Base-by-base conservation (phyloP, 2,888 invertebrate species). In the Cinara cedri region DNA sequence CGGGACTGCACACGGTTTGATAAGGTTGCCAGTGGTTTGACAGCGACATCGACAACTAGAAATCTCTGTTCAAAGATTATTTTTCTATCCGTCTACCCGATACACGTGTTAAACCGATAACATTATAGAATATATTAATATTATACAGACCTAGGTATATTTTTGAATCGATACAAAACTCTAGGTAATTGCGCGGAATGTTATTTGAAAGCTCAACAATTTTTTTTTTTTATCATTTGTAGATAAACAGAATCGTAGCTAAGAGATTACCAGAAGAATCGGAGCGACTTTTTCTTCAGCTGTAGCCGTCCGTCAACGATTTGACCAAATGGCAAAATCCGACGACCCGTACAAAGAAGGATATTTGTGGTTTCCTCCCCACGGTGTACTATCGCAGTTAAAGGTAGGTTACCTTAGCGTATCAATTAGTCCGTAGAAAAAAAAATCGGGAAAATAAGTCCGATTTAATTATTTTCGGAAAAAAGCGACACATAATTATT, bases 321-420 rank as follows among this genome's bases (percentile, higher is more conserved):
- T 13, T 10, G n/a, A 26, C 9, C 55, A 44, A 42, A 82, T 82
- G 82, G 65, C 72, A 42, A 80, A 66, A 19, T 62, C 54, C n/a
- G 84, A 84, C 80, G 84, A 82, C 70, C 83, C 84, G 44, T 82
- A 83, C 42, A 85, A 84, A 82, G 83, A 85, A 83, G 94, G 94
- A 85, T 90, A 89, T 88, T 89, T 94, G 84, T 88, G 92, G 85
- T 89, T 94, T 86, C 93, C 93, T 85, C 92, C 93, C 83, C 90
- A 90, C 85, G 91, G 91, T 86, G 90, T 89, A 85, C 88, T 92
- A 84, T 89, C 92, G 84, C 91, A 90, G 85, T 90, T 93, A 88
- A 91, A 93, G 87, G 91, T 93, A 83, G n/a, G n/a, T n/a, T n/a
- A n/a, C n/a, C n/a, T n/a, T n/a, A n/a, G n/a, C n/a, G n/a, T n/a